These are phyloP conservation scores for Montipora sp. DNA, from an alignment of 64 coral and sea anemone genomes.

Conservation along the genomic window DNA sequence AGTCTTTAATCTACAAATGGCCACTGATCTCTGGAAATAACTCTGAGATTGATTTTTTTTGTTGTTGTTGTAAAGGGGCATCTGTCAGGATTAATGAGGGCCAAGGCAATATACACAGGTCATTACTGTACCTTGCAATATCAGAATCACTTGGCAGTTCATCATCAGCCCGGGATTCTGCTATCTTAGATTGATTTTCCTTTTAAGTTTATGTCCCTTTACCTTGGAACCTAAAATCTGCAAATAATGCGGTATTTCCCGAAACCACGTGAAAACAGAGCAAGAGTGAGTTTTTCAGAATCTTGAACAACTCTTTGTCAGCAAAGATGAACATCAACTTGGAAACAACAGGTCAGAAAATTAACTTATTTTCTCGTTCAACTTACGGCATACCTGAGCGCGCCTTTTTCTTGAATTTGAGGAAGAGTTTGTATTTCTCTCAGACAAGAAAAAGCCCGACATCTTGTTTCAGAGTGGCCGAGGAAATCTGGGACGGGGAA, in stretches of 20 bases:
- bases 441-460: conserved; percentile 66
- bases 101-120: not conserved
- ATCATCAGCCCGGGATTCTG: conserved; percentile 31
- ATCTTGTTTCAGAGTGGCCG: conserved; percentile 27
- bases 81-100: too few species aligned
- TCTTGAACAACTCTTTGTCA: not conserved
- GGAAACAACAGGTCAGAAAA: not conserved
- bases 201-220: conserved; percentile 1
- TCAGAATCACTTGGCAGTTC: conserved; percentile 84
- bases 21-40: too few species aligned
- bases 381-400: conserved; percentile 14
- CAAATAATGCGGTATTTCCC: not conserved
- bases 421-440: conserved; percentile 14
- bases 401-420: conserved; percentile 33
- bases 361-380: not conserved
- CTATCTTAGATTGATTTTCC: conserved; percentile 17
- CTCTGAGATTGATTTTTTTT: too few species aligned
- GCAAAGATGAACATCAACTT: not conserved
- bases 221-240: not conserved
- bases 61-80: too few species aligned
- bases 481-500: not conserved
- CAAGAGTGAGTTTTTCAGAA: too few species aligned
- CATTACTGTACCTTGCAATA: conserved; percentile 58
- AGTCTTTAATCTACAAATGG: too few species aligned
- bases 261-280: not conserved